A percentile compares a stretch with the other conserved stretches of the same genome.
Evolutionary conservation across 2,888 invertebrate species (phyloP).

Genomic region (Lysandra coridon): DNA sequence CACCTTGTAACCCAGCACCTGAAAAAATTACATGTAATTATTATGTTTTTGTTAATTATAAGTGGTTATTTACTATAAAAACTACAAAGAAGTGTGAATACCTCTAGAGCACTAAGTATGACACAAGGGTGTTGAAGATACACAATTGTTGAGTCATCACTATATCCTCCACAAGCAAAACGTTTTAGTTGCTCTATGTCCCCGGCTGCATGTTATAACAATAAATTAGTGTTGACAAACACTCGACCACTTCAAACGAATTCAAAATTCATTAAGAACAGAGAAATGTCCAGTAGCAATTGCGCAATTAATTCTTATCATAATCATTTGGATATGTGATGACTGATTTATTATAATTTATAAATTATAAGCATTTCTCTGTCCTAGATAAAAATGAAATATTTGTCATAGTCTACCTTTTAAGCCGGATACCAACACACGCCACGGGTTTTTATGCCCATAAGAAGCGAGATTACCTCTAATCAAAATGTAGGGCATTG

Average conservation of each 20-base stretch:
- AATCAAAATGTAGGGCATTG: slow-evolving; percentile 95
- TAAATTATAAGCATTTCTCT: slow-evolving; percentile 38
- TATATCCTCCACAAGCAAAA: slow-evolving; percentile 91
- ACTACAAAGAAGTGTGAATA: slow-evolving; percentile 45
- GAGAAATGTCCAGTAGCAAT: slow-evolving; percentile 26
- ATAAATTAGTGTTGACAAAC: slow-evolving; percentile 25
- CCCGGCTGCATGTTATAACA: slow-evolving; percentile 74
- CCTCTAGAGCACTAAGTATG: slow-evolving; percentile 91
- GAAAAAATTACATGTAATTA: slow-evolving; percentile 42
- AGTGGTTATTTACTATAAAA: background rate
- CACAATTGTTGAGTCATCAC: slow-evolving; percentile 91
- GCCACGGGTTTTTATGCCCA: slow-evolving; percentile 92
- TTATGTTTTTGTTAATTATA: background rate
- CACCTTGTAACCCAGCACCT: slow-evolving; percentile 92
- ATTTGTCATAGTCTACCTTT: slow-evolving; percentile 82
- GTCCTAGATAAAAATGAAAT: slow-evolving; percentile 43
- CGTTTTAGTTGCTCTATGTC: slow-evolving; percentile 91
- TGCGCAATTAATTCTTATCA: slow-evolving; percentile 28
- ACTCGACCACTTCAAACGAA: slow-evolving; percentile 22
- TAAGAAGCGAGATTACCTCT: slow-evolving; percentile 93
- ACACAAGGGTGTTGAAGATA: slow-evolving; percentile 94
- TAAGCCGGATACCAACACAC: slow-evolving; percentile 91
- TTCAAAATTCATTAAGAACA: slow-evolving; percentile 16
- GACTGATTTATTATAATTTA: no score
- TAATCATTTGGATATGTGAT: background rate